phyloP scores from a whole-genome alignment of 2,888 invertebrate species.

The Ophion costatus region DNA sequence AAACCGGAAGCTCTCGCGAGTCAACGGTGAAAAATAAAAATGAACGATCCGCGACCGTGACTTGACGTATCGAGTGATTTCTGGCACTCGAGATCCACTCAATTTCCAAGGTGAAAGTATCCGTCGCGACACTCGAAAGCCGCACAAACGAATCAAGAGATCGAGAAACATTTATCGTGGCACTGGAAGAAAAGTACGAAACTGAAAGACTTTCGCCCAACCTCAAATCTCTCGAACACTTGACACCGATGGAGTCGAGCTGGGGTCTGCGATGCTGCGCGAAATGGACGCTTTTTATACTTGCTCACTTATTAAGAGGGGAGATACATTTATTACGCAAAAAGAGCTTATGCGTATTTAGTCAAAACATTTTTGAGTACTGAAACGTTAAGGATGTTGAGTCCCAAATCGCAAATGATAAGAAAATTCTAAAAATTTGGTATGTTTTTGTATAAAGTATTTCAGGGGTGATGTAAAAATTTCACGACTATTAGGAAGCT shows the following conservation, averaged over 20 bases:
- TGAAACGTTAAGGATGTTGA: no score
- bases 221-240: slow-evolving; percentile 8
- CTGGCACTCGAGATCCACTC: slow-evolving; percentile 9
- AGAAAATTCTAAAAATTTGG: no score
- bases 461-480: no score
- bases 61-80: background rate
- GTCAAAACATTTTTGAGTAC: no score
- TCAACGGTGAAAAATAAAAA: slow-evolving; percentile 11
- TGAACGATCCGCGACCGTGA: background rate
- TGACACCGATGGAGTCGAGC: slow-evolving; percentile 34
- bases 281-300: slow-evolving; percentile 32
- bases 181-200: slow-evolving; percentile 1
- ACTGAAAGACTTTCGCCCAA: background rate
- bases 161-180: background rate
- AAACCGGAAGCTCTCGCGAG: background rate
- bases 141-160: background rate
- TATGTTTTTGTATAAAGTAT: no score
- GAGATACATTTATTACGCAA: no score
- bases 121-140: slow-evolving; percentile 14
- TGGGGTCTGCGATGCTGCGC: slow-evolving; percentile 41
- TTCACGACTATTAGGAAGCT: no score
- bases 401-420: no score
- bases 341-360: no score
- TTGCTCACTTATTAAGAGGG: slow-evolving; percentile 16
- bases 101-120: slow-evolving; percentile 28